These are phyloP conservation scores for Megathymus violae DNA, from an alignment of 1,140 invertebrate species.

Conservation along the genomic window DNA sequence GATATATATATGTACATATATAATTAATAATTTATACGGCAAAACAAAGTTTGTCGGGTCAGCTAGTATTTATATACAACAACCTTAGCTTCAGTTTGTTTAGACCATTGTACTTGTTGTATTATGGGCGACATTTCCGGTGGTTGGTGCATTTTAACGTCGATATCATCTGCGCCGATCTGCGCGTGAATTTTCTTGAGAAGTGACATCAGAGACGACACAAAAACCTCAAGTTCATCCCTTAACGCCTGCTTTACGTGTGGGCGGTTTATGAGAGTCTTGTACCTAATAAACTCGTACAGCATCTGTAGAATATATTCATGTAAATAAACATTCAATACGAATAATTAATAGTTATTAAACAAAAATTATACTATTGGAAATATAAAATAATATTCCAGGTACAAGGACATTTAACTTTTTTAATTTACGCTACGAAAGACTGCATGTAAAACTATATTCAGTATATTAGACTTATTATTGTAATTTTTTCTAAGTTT, in stretches of 20 bases:
- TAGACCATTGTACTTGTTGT: conserved; percentile 84
- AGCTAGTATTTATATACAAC: too few species aligned
- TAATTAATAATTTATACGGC: too few species aligned
- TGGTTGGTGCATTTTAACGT: conserved; percentile 68
- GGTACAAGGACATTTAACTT: background rate
- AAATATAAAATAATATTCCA: background rate
- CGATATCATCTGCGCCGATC: conserved; percentile 73
- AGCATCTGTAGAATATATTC: conserved; percentile 69
- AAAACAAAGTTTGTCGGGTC: too few species aligned
- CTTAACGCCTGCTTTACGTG: conserved; percentile 86
- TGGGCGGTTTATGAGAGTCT: conserved; percentile 82
- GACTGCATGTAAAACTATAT: too few species aligned
- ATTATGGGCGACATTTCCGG: conserved; percentile 83
- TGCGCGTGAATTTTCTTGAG: conserved; percentile 74
- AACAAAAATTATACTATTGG: too few species aligned
- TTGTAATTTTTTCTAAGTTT: too few species aligned
- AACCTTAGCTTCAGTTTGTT: conserved; percentile 85
- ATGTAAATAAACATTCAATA: conserved; percentile 1
- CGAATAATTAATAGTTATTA: conserved; percentile 4
- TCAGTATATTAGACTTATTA: too few species aligned
- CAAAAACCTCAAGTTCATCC: conserved; percentile 92
- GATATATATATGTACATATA: too few species aligned
- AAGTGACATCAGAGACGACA: conserved; percentile 90
- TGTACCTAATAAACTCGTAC: conserved; percentile 84
- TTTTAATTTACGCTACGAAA: too few species aligned